Base-by-base conservation (phyloP, 1,140 invertebrate genomes). In the Platyura marginata region DNA sequence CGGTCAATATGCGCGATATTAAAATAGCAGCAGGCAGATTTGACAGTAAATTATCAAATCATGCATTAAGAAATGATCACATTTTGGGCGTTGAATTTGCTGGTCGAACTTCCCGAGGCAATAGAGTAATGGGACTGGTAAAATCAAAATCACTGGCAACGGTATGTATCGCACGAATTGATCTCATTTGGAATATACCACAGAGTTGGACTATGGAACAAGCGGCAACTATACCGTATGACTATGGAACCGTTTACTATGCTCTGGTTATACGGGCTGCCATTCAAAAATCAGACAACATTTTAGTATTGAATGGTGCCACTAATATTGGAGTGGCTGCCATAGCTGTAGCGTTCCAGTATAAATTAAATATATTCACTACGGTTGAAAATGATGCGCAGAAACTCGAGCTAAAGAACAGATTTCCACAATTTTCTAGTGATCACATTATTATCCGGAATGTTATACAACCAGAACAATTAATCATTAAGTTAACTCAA, bases 21-120 rank as follows among this genome's bases (percentile, higher is more conserved):
- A 98, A 97, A 93, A 66, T 97, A 48, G 91, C 92, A 2, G 90
- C 87, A 19, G 93, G 93, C 46, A 94, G 95, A 65, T 69, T 98
- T 25, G 83, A 90, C 21, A 88, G 89, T 19, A 92, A 97, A 32
- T 69, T 97, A 32, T 92, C 93, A 34, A 86, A 86, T 47, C 73
- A 86, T 55, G 62, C 84, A 34, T 79, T 79, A n/a, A 74, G 74
- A 44, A 74, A 92, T 66, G 92, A 96, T 48, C 95, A 89, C 61
- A 80, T 96, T 47, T 67, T 98, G 20, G 94, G 94, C 44, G 68
- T 97, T 49, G 93, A 98, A 62, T 97, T 94, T 57, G 76, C 88
- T 43, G 92, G 92, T 1, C 70, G 81, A 16, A 69, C 84, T 48
- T 61, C 68, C 0, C 57, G 67, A 34, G 91, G 90, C 11, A 66